Evolutionary conservation across 2,113 vertebrate species (phyloP), one percentile per base, ranked within the genome.

Genomic region (Cricetomys ansorgei): DNA sequence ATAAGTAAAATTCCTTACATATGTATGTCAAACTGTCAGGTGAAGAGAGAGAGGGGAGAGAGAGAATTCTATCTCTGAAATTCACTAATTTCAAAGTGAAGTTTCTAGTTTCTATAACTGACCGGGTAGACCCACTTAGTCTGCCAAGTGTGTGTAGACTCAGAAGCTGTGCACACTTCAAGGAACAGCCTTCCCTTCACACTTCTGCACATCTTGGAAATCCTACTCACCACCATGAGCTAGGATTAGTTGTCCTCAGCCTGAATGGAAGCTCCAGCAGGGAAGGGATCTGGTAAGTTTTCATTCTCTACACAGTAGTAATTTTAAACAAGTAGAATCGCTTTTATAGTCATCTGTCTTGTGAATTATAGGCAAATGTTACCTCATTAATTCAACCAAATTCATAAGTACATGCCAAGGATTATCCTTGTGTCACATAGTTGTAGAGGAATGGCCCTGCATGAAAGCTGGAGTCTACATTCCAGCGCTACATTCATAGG

Each of bases 1-100:
- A 21, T 55, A 40, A 40, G 3, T 29, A 59, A 72, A 45, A 45
- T 45, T 45, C n/a, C 0, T 75, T 75, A 15, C 45, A 15, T 43
- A 25, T n/a, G 37, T 12, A 1, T 59, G 23, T 7, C 3, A 40
- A 81, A 80, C 21, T 57, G 23, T 27, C 12, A 40, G 79, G 57
- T 5, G 5, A 40, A 27, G 21, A 81, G 34, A 81, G 37, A 34
- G 45, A 57, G 10, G 55, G 31, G 25, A 7, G 4, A 45, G 9
- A 73, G 37, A 73, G 37, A 45, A 12, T 92, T 81, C 4, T n/a
- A 73, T 59, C 3, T 17, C 43, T 79, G 21, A 94, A 89, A 45
- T 76, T 64, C 7, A 85, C 8, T 55, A 48, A 87, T 89, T 87
- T 93, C 92, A 62, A 87, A 81, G 87, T 31, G 2, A 83, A 95